phyloP scores from a whole-genome alignment of 2,797 vertebrate species.

The Falco biarmicus region DNA sequence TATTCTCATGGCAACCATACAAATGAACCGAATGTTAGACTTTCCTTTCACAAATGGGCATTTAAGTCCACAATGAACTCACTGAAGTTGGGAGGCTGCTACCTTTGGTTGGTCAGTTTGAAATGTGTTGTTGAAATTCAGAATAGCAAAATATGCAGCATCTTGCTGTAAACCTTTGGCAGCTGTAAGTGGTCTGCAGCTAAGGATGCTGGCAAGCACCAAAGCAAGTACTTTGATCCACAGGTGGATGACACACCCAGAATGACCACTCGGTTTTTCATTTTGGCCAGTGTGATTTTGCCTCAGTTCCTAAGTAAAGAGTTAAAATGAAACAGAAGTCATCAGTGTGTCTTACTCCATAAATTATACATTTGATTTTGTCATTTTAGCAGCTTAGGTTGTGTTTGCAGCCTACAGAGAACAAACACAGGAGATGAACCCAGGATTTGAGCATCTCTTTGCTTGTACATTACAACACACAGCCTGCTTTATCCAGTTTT shows the following conservation, averaged over 20 bases:
- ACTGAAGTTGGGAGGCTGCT: background rate
- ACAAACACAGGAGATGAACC: background rate
- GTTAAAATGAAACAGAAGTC: background rate
- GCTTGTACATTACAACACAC: background rate
- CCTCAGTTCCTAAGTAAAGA: background rate
- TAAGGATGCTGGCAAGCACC: background rate
- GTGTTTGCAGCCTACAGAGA: background rate
- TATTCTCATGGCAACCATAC: background rate
- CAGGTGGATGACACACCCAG: background rate
- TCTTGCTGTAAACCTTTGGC: background rate
- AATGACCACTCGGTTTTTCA: background rate
- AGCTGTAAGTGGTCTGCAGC: background rate
- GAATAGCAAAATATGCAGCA: background rate
- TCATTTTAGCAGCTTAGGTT: background rate
- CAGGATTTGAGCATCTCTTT: background rate
- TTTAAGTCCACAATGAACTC: background rate
- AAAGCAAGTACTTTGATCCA: background rate
- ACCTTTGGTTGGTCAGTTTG: background rate
- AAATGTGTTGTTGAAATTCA: background rate
- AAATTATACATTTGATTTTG: background rate
- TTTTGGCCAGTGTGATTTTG: background rate
- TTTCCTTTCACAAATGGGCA: background rate
- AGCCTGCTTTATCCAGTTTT: background rate
- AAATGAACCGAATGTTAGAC: background rate
- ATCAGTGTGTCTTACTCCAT: accelerated